Conservation (phyloP, 1,140 invertebrate species). For the Drosophila dunni region DNA sequence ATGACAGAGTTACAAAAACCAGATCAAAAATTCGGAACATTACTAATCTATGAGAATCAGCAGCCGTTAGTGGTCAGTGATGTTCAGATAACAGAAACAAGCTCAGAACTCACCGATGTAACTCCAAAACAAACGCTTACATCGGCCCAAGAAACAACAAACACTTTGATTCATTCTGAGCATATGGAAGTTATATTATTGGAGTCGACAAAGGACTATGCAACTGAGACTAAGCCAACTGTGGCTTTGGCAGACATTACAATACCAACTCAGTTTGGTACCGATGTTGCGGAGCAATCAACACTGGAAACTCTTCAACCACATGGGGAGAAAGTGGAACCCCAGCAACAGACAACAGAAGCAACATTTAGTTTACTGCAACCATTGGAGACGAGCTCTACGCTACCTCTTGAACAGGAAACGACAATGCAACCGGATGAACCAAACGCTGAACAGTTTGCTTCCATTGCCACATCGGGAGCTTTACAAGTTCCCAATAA, state of each 20-base stretch:
- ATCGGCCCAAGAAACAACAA: constrained; percentile 33
- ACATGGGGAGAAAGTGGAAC: constrained; percentile 18
- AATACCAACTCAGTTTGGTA: constrained; percentile 42
- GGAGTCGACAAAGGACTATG: constrained; percentile 40
- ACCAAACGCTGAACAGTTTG: constrained; percentile 24
- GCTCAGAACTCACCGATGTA: constrained; percentile 22
- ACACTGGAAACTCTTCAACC: constrained; percentile 45
- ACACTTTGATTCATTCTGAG: constrained; percentile 48
- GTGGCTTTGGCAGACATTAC: constrained; percentile 44
- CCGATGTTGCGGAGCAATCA: constrained; percentile 50
- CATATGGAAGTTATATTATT: constrained; percentile 41
- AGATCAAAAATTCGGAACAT: constrained; percentile 37
- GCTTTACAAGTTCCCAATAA: constrained; percentile 59
- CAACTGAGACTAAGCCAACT: constrained; percentile 37
- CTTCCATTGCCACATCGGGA: constrained; percentile 21
- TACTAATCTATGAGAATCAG: constrained; percentile 44
- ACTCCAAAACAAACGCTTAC: background rate
- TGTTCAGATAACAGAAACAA: constrained; percentile 58
- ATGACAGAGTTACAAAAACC: constrained; percentile 33
- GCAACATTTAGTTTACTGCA: constrained; percentile 45
- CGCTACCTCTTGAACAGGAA: constrained; percentile 59
- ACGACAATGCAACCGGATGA: constrained; percentile 20
- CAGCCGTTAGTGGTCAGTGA: constrained; percentile 58
- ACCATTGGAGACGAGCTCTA: constrained; percentile 48
- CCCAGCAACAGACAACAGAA: constrained; percentile 34